Percentiles rank a stretch among this genome's conserved stretches.
phyloP scores from a whole-genome alignment of 2,113 vertebrate genomes.

The Cephalopterus ornatus region DNA sequence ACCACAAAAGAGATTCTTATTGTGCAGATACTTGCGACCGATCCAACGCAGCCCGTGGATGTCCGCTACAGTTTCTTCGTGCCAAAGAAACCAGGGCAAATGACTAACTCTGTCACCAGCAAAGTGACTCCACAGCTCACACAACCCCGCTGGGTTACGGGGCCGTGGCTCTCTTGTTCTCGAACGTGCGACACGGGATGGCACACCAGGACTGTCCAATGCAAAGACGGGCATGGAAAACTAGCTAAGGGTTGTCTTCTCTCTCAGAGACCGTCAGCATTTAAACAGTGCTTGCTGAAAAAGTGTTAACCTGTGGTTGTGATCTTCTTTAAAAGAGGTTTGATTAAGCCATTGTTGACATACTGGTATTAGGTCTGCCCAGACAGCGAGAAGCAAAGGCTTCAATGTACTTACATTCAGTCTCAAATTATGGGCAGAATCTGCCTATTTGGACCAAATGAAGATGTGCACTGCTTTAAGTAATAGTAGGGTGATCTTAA shows the following conservation, averaged over 20 bases:
- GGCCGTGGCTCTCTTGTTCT: conserved; percentile 91
- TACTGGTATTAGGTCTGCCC: conserved; percentile 38
- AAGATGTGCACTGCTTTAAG: conserved; percentile 68
- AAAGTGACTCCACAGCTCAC: conserved; percentile 38
- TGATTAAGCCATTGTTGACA: background rate
- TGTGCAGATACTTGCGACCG: conserved; percentile 92
- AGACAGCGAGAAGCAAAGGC: conserved; percentile 37
- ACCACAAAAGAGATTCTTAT: conserved; percentile 84
- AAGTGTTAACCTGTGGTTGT: conserved; percentile 84
- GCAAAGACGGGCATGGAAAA: conserved; percentile 85
- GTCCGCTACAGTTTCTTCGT: conserved; percentile 95
- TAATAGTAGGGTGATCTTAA: conserved; percentile 52
- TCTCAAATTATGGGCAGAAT: conserved; percentile 75
- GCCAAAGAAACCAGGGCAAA: conserved; percentile 75
- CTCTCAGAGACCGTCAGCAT: conserved; percentile 86
- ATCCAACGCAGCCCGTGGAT: conserved; percentile 86
- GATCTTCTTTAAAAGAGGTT: background rate
- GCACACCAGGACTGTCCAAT: conserved; percentile 98
- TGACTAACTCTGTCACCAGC: conserved; percentile 54
- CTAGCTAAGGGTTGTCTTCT: conserved; percentile 88
- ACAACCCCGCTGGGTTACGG: conserved; percentile 87
- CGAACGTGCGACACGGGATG: conserved; percentile 95
- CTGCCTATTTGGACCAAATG: conserved; percentile 71
- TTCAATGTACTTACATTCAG: conserved; percentile 27
- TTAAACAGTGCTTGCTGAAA: conserved; percentile 91